Base-by-base conservation (phyloP, 2,888 invertebrate genomes). In the Alentia gelatinosa region DNA sequence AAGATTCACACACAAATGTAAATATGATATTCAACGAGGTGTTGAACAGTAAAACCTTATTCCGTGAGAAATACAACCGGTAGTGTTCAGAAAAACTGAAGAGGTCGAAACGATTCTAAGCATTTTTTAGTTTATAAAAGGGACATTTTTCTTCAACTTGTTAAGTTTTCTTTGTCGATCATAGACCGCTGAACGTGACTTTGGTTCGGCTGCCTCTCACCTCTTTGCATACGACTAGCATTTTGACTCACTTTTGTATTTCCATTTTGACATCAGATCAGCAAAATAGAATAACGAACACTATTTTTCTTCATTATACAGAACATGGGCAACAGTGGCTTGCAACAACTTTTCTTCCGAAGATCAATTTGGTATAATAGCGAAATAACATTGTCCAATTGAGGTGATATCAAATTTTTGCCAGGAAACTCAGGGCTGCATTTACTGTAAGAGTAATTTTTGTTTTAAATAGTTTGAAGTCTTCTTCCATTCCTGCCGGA, bases 121-220 rank as follows among this genome's bases (percentile, higher is more conserved):
- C n/a, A 1, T 56, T 56, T 56, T 56, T 56, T 56, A 12, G 7
- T 47, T 19, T 47, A 7, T 19, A 56, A 56, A 56, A n/a, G 56
- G 56, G 56, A 9, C 56, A n/a, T 56, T 9, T 19, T 56, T 56
- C 12, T 56, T 4, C n/a, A n/a, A n/a, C n/a, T n/a, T n/a, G n/a
- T n/a, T n/a, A n/a, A n/a, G n/a, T 12, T 56, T 12, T 56, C 12
- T n/a, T n/a, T 9, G 3, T 56, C n/a, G 56, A 19, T 56, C 56
- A 56, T 1, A 56, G 23, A 56, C 3, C 19, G n/a, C 56, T 56
- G 56, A 56, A 56, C 68, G 30, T 68, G 30, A 68, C 68, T 68
- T 56, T 68, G 33, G 68, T 68, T 68, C 30, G 68, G 68, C 68
- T 68, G 68, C 68, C 68, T 68, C 68, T 68, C 68, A 68, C 30